A percentile compares a stretch with the other conserved stretches of the same genome.
These are phyloP conservation scores for Platalea minor DNA, from an alignment of 2,797 vertebrate species.

Conservation along the genomic window DNA sequence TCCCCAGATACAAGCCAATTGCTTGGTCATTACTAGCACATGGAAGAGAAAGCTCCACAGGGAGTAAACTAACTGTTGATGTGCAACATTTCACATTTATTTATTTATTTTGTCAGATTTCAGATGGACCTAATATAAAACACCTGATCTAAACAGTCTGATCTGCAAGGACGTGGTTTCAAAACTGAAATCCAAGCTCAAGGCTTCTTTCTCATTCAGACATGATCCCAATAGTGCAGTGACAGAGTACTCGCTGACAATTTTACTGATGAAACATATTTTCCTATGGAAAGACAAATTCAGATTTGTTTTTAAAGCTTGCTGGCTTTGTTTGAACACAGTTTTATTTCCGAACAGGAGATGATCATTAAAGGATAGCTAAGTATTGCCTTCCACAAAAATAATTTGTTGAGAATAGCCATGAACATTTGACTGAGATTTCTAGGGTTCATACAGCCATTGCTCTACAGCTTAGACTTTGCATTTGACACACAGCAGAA, in stretches of 20 bases:
- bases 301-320: background rate
- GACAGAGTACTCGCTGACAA: background rate
- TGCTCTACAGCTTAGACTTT: background rate
- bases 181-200: background rate
- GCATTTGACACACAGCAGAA: background rate
- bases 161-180: background rate
- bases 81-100: background rate
- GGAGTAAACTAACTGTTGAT: background rate
- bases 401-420: background rate
- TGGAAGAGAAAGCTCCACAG: background rate
- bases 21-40: background rate
- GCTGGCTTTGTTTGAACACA: background rate
- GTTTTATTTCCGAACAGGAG: background rate
- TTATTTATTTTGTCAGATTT: constrained; percentile 18
- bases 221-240: background rate
- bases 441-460: background rate
- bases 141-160: background rate
- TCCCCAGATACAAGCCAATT: background rate
- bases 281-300: background rate
- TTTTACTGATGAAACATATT: background rate
- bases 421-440: background rate
- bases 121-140: background rate
- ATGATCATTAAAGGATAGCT: background rate
- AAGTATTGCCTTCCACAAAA: background rate
- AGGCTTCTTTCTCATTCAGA: background rate